These are phyloP conservation scores for Diplazon laetatorius DNA, from an alignment of 2,888 invertebrate genomes.

Conservation along the genomic window DNA sequence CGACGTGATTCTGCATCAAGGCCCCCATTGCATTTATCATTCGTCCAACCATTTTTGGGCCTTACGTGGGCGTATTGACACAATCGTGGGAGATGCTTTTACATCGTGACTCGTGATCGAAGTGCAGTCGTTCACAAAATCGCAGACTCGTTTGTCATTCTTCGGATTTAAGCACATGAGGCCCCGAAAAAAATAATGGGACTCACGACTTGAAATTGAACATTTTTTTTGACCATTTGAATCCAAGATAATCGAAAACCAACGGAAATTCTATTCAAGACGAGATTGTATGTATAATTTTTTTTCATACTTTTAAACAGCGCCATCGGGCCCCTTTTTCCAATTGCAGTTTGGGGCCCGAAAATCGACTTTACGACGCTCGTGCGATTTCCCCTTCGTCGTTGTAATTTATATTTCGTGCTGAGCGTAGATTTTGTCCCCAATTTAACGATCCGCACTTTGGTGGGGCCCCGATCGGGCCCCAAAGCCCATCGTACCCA, in stretches of 20 bases:
- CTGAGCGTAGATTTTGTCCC: slow-evolving; percentile 31
- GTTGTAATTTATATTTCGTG: background rate
- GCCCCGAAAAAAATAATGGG: no score
- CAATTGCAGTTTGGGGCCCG: background rate
- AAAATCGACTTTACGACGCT: slow-evolving; percentile 6
- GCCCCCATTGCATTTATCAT: no score
- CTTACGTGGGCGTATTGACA: no score
- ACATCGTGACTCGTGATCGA: no score
- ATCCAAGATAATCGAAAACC: slow-evolving; percentile 1
- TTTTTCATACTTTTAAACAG: background rate
- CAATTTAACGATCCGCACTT: slow-evolving; percentile 53
- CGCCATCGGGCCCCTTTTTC: slow-evolving; percentile 10
- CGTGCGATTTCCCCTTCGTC: background rate
- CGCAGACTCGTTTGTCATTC: no score
- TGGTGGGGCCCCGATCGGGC: slow-evolving; percentile 13
- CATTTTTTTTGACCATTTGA: no score
- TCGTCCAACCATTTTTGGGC: no score
- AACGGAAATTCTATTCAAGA: background rate
- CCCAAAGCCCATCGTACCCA: slow-evolving; percentile 25
- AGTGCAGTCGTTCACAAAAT: no score
- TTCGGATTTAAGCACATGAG: no score
- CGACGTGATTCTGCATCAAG: no score
- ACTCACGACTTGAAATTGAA: no score
- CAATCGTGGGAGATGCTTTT: no score
- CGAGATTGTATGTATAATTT: background rate